Evolutionary conservation across 2,888 invertebrate species (phyloP), one percentile per base, ranked within the genome.

Genomic region (Macrosoma leucophasiata): DNA sequence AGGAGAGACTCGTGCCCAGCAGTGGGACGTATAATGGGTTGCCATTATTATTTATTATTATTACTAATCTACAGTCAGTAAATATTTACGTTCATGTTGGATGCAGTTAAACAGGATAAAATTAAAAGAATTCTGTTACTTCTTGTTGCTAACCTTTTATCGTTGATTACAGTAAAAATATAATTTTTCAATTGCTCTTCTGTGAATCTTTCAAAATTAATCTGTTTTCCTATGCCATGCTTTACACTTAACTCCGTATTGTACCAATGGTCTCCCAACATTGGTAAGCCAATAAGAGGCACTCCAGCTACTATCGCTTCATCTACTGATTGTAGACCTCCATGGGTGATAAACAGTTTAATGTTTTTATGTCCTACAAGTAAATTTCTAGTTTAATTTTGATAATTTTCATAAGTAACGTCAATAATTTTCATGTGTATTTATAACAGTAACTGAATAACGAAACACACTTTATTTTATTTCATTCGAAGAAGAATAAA

Each of bases 251-350:
- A 61, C 43, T 61, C 64, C 0, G 60, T 63, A 36, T 78, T 78
- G 7, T 50, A 61, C 47, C 59, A 68, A 39, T 81, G 78, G 39
- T 84, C 84, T 0, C 55, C 63, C 9, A 68, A 41, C 48, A 77
- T 69, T 2, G 78, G 77, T n/a, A 81, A 50, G 2, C 62, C 76
- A 18, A 79, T 48, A 2, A 81, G 33, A 1, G 81, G 78, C 1
- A 75, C 70, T 13, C 62, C 64, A 4, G 68, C 66, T 17, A 46
- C 41, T 9, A 84, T 69, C 0, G 77, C 64, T 51, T 82, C 81
- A 25, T 78, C 74, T 1, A 73, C 60, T 0, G 81, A 79, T 38
- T 78, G 76, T 1, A 76, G 37, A 8, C 81, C 81, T 15, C 70
- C 76, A 60, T 82, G 79, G 1, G 73, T 76, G 13, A 82, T 62